Base-by-base conservation (phyloP, 2,113 vertebrate genomes). In the Anarhynchus alexandrinus region DNA sequence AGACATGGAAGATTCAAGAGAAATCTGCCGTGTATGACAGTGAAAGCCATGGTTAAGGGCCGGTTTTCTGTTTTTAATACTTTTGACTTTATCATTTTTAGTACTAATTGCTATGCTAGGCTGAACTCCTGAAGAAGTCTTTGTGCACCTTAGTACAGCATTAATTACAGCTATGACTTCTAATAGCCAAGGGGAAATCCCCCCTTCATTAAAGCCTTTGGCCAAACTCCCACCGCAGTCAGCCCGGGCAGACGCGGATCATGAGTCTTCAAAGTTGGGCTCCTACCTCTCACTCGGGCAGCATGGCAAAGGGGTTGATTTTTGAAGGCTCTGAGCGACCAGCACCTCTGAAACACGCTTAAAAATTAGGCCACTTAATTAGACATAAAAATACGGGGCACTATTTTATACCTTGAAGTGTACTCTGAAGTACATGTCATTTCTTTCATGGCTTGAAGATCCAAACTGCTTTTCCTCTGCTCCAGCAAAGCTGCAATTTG, bases 191-290 rank as follows among this genome's bases (percentile, higher is more conserved):
- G 27, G 49, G 42, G 9, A 92, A 94, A 58, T 18, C 8, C 29
- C 5, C 9, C 54, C n/a, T 40, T 55, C 36, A 14, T 21, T 34
- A 51, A 34, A 76, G 62, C 59, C 59, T 82, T 25, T 38, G 40
- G 27, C 47, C n/a, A 26, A 47, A 7, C 34, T 83, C 54, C 43
- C 47, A 13, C 1, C 32, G 51, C 40, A 52, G 29, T 29, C 66
- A 36, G 55, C n/a, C 34, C 3, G 5, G 43, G 32, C 62, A 47
- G 58, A 14, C 14, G 23, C 0, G 0, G 34, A 26, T 3, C 11
- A 27, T 2, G 22, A 36, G 20, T 6, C 45, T 80, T 38, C n/a
- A 5, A 43, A 43, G 43, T 11, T 7, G 72, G 42, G 23, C 34
- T 73, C 30, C 43, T 21, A 5, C 2, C 43, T 45, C 51, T 15